Evolutionary conservation across 2,888 invertebrate genomes (phyloP), one percentile per base, ranked within the genome.

Genomic region (Clistopyga incitator): DNA sequence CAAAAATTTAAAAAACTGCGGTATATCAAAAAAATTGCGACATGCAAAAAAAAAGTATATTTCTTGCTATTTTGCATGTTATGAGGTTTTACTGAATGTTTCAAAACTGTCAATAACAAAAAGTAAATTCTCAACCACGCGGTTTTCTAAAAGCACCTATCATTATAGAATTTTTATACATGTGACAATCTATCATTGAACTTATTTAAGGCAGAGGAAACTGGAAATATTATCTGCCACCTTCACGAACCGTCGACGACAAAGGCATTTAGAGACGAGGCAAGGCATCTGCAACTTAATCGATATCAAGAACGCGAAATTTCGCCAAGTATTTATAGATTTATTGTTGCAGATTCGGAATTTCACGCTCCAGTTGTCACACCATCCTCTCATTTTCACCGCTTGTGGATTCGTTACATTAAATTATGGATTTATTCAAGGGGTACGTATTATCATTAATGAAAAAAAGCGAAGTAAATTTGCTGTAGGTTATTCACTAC

Each of bases 351-450:
- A 91, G 91, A 90, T 91, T 59, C 85, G 88, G 23, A 83, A 89
- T 45, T 91, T 91, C 42, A 88, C 87, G 20, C 61, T 90, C 0
- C 91, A 91, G 50, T 34, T 91, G 70, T 87, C 91, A 4, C 90
- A 91, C 34, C 88, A 88, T 34, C 88, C 89, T 2, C 61, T 91
- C 45, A 70, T 74, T 4, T 91, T 90, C 54, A 90, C 89, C 0
- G 91, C 90, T 1, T 85, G 78, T 38, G 91, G 90, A 20, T 89
- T 89, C 52, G 89, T 91, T 54, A 74, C 84, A n/a, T 54, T 91
- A 23, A 88, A 90, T 77, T 85, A 88, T 18, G 84, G 86, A 2
- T 88, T 89, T 3, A 84, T 91, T 56, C 89, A 88, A 29, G 85
- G 84, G 42, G 91, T 91, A 86, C 56, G 84, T 84, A 54, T 45